Conservation (phyloP, 2,888 invertebrate genomes). For the Brachynemurus nebulosus region DNA sequence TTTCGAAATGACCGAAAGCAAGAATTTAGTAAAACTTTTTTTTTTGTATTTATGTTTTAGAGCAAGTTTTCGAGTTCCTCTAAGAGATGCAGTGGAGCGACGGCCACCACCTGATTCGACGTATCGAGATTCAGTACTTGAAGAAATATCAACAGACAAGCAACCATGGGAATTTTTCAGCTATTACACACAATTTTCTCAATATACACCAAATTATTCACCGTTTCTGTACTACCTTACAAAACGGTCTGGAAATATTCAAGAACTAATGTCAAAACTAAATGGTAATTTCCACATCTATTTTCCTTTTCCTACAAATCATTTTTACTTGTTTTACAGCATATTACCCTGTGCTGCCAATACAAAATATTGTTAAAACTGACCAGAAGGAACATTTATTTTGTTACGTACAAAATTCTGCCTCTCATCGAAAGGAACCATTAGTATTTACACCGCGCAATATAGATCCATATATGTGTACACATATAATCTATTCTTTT, state of each 20-base stretch:
- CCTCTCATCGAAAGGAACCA: slow-evolving; percentile 51
- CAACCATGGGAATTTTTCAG: no score
- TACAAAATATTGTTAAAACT: no score
- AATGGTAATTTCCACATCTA: neutral
- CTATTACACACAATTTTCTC: no score
- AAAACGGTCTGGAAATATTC: no score
- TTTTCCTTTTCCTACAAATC: neutral
- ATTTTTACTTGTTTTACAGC: no score
- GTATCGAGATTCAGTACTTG: slow-evolving; percentile 11
- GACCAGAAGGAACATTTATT: slow-evolving; percentile 31
- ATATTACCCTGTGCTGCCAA: no score
- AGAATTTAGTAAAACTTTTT: no score
- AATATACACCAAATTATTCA: no score
- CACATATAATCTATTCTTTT: slow-evolving; percentile 60
- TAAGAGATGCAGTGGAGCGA: slow-evolving; percentile 58
- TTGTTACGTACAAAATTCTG: slow-evolving; percentile 55
- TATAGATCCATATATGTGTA: slow-evolving; percentile 51
- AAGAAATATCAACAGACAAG: no score
- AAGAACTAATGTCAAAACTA: neutral
- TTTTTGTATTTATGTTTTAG: slow-evolving; percentile 25
- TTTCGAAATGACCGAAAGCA: slow-evolving; percentile 3
- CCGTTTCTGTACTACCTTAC: no score
- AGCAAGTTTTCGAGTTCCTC: slow-evolving; percentile 40
- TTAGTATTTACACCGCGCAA: slow-evolving; percentile 48
- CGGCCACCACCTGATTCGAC: slow-evolving; percentile 34